phyloP scores from a whole-genome alignment of 1,140 invertebrate genomes.

The Spodoptera frugiperda region DNA sequence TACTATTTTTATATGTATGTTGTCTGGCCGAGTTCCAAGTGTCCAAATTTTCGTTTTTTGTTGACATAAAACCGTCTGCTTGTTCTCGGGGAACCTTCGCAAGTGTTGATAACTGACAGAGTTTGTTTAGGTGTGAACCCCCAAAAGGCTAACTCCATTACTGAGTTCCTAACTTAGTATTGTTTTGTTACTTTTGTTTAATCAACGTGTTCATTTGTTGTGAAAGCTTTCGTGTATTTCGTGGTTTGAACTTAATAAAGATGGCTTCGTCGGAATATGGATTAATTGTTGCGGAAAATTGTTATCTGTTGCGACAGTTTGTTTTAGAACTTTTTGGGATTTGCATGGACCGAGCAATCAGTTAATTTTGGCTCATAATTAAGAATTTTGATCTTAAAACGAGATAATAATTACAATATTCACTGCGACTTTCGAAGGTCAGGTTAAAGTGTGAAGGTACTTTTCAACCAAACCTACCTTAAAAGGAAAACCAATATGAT shows the following conservation, averaged over 20 bases:
- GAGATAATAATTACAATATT: no score
- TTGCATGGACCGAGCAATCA: no score
- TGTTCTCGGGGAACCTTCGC: background rate
- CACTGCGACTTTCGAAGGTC: no score
- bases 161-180: slow-evolving; percentile 26
- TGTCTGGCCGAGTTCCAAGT: slow-evolving; percentile 26
- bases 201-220: slow-evolving; percentile 43
- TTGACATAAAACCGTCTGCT: slow-evolving; percentile 1
- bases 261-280: background rate
- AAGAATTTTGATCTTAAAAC: no score
- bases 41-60: slow-evolving; percentile 17
- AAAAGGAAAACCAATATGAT: no score
- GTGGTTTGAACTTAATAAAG: slow-evolving; percentile 4
- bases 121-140: slow-evolving; percentile 37
- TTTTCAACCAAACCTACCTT: no score
- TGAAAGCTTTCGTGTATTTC: slow-evolving; percentile 32
- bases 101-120: slow-evolving; percentile 35
- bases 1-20: slow-evolving; percentile 31
- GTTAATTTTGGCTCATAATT: no score
- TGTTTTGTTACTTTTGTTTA: slow-evolving; percentile 43
- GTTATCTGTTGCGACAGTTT: background rate
- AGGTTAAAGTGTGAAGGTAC: no score
- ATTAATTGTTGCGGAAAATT: slow-evolving; percentile 4
- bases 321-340: no score
- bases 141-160: slow-evolving; percentile 41